These are phyloP conservation scores for Balanococcus diminutus DNA, from an alignment of 2,888 invertebrate species.

Conservation along the genomic window DNA sequence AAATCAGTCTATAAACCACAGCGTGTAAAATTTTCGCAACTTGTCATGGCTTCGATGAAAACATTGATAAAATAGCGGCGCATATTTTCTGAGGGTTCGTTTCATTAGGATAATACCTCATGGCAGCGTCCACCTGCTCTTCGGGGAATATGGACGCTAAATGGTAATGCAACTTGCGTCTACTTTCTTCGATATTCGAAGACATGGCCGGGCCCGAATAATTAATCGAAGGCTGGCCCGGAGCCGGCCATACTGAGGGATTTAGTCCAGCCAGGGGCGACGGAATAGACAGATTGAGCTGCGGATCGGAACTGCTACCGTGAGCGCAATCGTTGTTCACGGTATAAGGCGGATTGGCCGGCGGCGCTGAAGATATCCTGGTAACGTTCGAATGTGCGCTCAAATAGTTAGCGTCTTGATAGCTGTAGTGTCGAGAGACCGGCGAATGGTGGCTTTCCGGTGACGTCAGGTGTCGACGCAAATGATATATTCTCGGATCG, in stretches of 20 bases:
- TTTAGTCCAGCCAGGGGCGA: background rate
- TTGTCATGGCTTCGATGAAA: slow-evolving; percentile 57
- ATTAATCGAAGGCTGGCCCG: slow-evolving; percentile 61
- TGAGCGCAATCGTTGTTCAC: slow-evolving; percentile 62
- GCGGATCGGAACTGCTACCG: slow-evolving; percentile 67
- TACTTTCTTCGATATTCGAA: slow-evolving; percentile 68
- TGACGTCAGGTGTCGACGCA: slow-evolving; percentile 59
- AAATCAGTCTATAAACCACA: slow-evolving; percentile 39
- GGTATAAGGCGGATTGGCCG: slow-evolving; percentile 59
- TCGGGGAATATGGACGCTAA: slow-evolving; percentile 90
- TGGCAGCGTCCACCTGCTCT: slow-evolving; percentile 84
- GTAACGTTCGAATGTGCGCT: slow-evolving; percentile 65
- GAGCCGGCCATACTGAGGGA: slow-evolving; percentile 62
- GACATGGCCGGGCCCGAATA: slow-evolving; percentile 53
- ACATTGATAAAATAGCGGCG: slow-evolving; percentile 79
- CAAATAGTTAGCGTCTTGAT: slow-evolving; percentile 34
- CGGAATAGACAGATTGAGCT: slow-evolving; percentile 65
- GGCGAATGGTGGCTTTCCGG: slow-evolving; percentile 28
- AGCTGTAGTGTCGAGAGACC: slow-evolving; percentile 46
- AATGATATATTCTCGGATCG: slow-evolving; percentile 72
- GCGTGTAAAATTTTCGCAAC: background rate
- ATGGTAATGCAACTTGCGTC: slow-evolving; percentile 82
- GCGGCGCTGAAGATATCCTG: slow-evolving; percentile 77
- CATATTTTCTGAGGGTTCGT: slow-evolving; percentile 89
- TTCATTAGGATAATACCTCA: slow-evolving; percentile 87